Evolutionary conservation across 2,888 invertebrate genomes (phyloP).

Genomic region (Epirrita christyi): DNA sequence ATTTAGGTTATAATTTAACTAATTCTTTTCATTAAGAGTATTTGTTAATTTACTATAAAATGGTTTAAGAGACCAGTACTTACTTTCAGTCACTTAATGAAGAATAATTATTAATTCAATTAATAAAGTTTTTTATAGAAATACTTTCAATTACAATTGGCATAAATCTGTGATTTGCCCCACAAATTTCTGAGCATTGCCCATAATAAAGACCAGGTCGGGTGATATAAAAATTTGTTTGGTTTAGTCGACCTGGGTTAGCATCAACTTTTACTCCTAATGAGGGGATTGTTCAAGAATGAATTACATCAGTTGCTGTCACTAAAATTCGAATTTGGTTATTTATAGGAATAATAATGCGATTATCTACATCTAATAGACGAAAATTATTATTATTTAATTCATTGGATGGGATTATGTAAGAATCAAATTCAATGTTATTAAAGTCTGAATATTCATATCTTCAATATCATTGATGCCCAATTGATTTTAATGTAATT

Average conservation of each 20-base stretch:
- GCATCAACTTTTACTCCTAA: constrained; percentile 88
- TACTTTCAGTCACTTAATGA: constrained; percentile 89
- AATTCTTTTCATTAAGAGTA: constrained; percentile 88
- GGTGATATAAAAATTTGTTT: constrained; percentile 86
- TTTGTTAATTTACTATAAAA: constrained; percentile 85
- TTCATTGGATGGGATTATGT: constrained; percentile 78
- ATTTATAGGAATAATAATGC: constrained; percentile 83
- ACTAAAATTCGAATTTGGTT: constrained; percentile 87
- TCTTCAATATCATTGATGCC: constrained; percentile 88
- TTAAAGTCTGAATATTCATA: constrained; percentile 88
- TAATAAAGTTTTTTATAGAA: constrained; percentile 81
- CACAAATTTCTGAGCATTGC: constrained; percentile 93
- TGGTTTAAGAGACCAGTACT: constrained; percentile 90
- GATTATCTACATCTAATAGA: constrained; percentile 87
- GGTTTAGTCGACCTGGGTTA: constrained; percentile 87
- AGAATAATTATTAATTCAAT: constrained; percentile 82
- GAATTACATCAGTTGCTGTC: constrained; percentile 87
- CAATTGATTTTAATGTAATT: constrained; percentile 86
- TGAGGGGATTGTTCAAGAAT: constrained; percentile 87
- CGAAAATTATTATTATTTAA: constrained; percentile 77
- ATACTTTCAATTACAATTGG: constrained; percentile 88
- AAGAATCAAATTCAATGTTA: constrained; percentile 86
- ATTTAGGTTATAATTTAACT: constrained; percentile 80
- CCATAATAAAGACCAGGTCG: constrained; percentile 88
- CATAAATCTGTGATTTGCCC: constrained; percentile 92